These are phyloP conservation scores for Lepus townsendii DNA, from an alignment of 2,797 vertebrate genomes.

Conservation along the genomic window DNA sequence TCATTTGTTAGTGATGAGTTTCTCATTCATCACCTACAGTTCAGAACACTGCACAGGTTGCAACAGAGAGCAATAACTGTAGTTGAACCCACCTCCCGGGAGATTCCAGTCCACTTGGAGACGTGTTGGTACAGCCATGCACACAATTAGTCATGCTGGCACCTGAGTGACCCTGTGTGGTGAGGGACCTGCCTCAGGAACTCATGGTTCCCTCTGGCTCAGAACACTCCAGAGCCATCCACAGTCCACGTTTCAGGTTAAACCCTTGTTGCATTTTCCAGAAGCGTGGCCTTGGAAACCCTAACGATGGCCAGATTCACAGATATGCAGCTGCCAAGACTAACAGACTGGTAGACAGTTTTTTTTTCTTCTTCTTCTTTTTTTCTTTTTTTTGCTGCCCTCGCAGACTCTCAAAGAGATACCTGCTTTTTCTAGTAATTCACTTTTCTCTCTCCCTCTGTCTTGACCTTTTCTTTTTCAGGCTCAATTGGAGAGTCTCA, in stretches of 20 bases:
- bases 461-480: conserved; percentile 46
- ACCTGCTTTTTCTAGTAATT: conserved; percentile 73
- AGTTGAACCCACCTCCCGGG: background rate
- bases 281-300: conserved; percentile 66
- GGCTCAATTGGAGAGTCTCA: conserved; percentile 39
- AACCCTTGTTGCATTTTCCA: conserved; percentile 68
- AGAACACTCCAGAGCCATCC: conserved; percentile 6
- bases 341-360: conserved; percentile 71
- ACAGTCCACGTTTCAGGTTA: conserved; percentile 60
- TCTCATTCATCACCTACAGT: background rate
- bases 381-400: conserved; percentile 46
- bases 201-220: conserved; percentile 23
- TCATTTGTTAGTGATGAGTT: background rate
- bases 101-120: conserved; percentile 12
- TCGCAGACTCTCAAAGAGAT: conserved; percentile 63
- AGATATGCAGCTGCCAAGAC: conserved; percentile 69
- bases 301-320: conserved; percentile 51
- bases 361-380: background rate
- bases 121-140: background rate
- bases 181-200: background rate
- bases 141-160: background rate
- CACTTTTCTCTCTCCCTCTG: conserved; percentile 17
- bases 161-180: background rate
- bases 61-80: background rate
- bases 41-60: background rate